Conservation (phyloP, 2,888 invertebrate genomes). For the Cynaeus angustus region DNA sequence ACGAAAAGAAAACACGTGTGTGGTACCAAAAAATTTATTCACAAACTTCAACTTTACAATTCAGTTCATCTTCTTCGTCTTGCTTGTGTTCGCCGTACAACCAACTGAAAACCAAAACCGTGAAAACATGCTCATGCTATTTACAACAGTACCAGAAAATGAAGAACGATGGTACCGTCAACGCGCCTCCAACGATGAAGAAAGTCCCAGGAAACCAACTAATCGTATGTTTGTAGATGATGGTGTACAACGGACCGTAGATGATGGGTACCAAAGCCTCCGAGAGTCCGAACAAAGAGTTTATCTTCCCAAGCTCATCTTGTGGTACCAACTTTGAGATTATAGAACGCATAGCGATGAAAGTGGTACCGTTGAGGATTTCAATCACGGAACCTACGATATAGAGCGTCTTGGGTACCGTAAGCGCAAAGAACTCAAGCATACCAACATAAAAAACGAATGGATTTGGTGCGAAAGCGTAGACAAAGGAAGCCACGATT, state of each 20-base stretch:
- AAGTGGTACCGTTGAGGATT: conserved; percentile 70
- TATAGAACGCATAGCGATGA: conserved; percentile 76
- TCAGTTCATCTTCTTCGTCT: conserved; percentile 56
- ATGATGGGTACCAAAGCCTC: conserved; percentile 65
- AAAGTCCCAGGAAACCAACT: conserved; percentile 65
- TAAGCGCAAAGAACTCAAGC: conserved; percentile 36
- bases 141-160: conserved; percentile 61
- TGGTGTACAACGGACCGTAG: conserved; percentile 66
- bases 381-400: conserved; percentile 74
- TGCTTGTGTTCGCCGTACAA: conserved; percentile 70
- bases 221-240: conserved; percentile 64
- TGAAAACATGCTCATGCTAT: neutral
- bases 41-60: conserved; percentile 7
- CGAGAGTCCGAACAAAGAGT: conserved; percentile 66
- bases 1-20: conserved; percentile 11
- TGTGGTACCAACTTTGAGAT: conserved; percentile 75
- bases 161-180: conserved; percentile 58
- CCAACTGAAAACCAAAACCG: conserved; percentile 66
- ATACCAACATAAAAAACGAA: conserved; percentile 86
- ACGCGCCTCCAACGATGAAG: conserved; percentile 56
- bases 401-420: conserved; percentile 5
- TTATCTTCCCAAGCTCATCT: conserved; percentile 76
- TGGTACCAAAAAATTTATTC: conserved; percentile 49
- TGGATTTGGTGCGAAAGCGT: conserved; percentile 83
- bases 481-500: conserved; percentile 85